Conservation (phyloP, 2,113 vertebrate species). For the Gila orcuttii region DNA sequence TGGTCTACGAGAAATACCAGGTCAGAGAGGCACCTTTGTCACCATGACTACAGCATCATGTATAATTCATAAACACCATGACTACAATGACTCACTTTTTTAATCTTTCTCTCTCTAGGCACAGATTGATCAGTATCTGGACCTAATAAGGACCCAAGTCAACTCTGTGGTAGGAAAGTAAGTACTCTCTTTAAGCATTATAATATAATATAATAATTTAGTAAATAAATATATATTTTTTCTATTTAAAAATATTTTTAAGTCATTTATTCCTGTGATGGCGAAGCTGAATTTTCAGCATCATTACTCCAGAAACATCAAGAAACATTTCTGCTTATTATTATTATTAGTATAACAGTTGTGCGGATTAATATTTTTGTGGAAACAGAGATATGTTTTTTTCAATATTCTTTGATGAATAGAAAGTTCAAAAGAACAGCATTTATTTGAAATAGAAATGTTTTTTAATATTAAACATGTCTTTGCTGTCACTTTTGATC, state of each 20-base stretch:
- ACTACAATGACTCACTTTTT: slow-evolving; percentile 5
- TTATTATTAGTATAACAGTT: no score
- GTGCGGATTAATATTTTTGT: no score
- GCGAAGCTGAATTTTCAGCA: background rate
- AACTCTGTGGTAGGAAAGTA: slow-evolving; percentile 97
- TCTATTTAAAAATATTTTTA: background rate
- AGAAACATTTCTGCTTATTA: no score
- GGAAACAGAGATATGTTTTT: no score
- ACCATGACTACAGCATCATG: background rate
- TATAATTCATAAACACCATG: background rate
- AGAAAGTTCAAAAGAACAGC: no score
- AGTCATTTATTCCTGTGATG: background rate
- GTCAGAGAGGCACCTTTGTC: slow-evolving; percentile 70
- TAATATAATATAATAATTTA: background rate
- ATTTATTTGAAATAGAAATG: no score
- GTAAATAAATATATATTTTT: no score
- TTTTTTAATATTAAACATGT: no score
- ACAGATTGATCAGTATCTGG: slow-evolving; percentile 98
- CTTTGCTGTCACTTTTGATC: background rate
- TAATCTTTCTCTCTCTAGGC: slow-evolving; percentile 76
- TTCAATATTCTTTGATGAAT: no score
- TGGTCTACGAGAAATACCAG: slow-evolving; percentile 99
- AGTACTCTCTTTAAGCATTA: slow-evolving; percentile 68
- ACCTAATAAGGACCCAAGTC: slow-evolving; percentile 95
- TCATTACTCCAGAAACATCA: background rate